phyloP scores from a whole-genome alignment of 2,113 vertebrate genomes.

The Epinephelus cyanopodus region DNA sequence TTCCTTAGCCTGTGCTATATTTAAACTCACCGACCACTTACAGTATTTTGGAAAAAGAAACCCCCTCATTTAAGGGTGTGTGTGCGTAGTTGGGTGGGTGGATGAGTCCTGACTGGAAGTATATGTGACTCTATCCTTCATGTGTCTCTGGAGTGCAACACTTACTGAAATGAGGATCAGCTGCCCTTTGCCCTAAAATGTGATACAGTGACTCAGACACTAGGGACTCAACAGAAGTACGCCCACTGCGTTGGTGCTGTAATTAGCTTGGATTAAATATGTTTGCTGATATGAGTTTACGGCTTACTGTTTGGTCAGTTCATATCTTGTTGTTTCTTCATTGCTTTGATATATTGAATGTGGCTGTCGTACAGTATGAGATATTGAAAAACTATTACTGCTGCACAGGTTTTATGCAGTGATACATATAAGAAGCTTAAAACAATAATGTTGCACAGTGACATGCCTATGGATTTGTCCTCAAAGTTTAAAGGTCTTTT shows the following conservation, averaged over 20 bases:
- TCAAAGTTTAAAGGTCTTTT: not conserved
- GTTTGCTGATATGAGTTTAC: not conserved
- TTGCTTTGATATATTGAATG: not conserved
- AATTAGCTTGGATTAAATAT: slow-evolving; percentile 18
- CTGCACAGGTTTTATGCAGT: no score
- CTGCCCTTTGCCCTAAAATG: slow-evolving; percentile 38
- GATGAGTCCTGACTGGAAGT: slow-evolving; percentile 25
- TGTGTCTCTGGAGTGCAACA: slow-evolving; percentile 29
- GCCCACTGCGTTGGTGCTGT: not conserved
- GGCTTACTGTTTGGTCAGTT: not conserved
- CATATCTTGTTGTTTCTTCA: not conserved
- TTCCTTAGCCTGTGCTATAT: slow-evolving; percentile 35
- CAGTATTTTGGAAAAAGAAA: slow-evolving; percentile 48
- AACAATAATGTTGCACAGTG: not conserved
- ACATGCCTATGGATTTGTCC: not conserved
- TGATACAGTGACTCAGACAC: slow-evolving; percentile 29
- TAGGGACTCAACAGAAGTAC: slow-evolving; percentile 17
- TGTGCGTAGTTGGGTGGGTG: not conserved
- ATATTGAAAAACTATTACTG: not conserved
- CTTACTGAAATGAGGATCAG: slow-evolving; percentile 47
- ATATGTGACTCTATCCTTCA: slow-evolving; percentile 14
- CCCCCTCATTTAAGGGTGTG: not conserved
- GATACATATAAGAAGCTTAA: not conserved
- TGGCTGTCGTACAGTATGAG: not conserved
- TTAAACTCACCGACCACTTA: slow-evolving; percentile 40